Evolutionary conservation across 2,888 invertebrate species (phyloP), one percentile per base, ranked within the genome.

Genomic region (Cremastobaeus sp.): DNA sequence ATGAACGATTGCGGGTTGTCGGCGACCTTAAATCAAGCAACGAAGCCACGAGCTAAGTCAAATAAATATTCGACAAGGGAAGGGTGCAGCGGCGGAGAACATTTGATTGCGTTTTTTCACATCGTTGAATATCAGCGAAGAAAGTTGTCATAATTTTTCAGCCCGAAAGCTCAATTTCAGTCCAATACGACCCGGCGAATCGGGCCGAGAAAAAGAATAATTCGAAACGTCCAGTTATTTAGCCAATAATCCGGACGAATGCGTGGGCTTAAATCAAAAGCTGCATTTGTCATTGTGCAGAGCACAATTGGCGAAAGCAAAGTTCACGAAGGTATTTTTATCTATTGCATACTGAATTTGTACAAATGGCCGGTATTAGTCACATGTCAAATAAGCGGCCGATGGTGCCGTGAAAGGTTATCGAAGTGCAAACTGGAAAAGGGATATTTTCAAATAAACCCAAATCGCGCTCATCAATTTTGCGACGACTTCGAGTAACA

Each of bases 331-430:
- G 54, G 34, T 62, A 76, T 71, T 76, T 68, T 48, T 76, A 70
- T 74, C 64, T 59, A 76, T 76, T 69, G 59, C 14, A 39, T 28
- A 28, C 37, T 39, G 54, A 59, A 70, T 74, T 65, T 37, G 60
- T 70, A 74, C 35, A 59, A 74, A 76, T 66, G 48, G 48, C 20
- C 57, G 6, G 17, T 48, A 76, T 76, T 60, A 68, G 54, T 76
- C 59, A 68, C 37, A 57, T 47, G 74, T 76, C 76, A 71, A 74
- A 76, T 68, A 72, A 65, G 34, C 34, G 50, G 32, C 50, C 57
- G 65, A 52, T 70, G 50, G 25, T 59, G 64, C 48, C 47, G 32
- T 18, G 55, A 17, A 18, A 21, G 35, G 43, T 64, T 70, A 64
- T 57, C 64, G 70, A 57, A 41, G 62, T 57, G 32, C 20, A 34